A percentile compares a stretch with the other conserved stretches of the same genome.
Evolutionary conservation across 2,797 vertebrate species (phyloP).

Genomic region (Thripadectes ignobilis): DNA sequence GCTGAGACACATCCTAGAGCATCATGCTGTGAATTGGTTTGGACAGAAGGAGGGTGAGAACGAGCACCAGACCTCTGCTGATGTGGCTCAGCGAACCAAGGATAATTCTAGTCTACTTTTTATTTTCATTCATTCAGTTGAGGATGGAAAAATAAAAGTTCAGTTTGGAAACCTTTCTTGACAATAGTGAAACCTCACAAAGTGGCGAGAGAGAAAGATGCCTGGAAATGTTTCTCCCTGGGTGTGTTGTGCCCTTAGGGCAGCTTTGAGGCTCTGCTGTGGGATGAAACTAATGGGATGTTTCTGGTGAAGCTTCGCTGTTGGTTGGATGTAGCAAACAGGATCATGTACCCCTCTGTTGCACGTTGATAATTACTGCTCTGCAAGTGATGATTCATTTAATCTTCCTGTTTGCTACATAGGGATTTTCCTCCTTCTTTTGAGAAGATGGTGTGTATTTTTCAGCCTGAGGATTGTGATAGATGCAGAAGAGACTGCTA

Average conservation of each 20-base stretch:
- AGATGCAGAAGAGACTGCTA: neutral
- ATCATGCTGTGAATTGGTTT: neutral
- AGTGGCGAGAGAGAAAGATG: neutral
- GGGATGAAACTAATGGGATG: neutral
- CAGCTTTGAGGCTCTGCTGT: conserved; percentile 3
- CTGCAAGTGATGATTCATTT: neutral
- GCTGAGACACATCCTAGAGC: neutral
- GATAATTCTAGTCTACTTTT: neutral
- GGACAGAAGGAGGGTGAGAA: neutral
- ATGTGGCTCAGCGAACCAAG: neutral
- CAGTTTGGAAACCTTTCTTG: neutral
- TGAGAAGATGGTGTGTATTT: neutral
- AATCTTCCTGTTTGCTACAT: neutral
- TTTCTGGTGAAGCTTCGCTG: fast-evolving
- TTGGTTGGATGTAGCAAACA: neutral
- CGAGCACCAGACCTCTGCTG: neutral
- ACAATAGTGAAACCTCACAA: neutral
- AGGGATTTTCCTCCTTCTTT: neutral
- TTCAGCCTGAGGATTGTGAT: neutral
- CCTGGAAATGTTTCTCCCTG: neutral
- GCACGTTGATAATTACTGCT: neutral
- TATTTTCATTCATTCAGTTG: neutral
- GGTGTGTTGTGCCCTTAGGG: neutral
- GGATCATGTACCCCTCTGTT: neutral
- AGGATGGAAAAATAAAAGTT: neutral